Evolutionary conservation across 2,113 vertebrate species (phyloP).

Genomic region (Atrichornis clamosus): DNA sequence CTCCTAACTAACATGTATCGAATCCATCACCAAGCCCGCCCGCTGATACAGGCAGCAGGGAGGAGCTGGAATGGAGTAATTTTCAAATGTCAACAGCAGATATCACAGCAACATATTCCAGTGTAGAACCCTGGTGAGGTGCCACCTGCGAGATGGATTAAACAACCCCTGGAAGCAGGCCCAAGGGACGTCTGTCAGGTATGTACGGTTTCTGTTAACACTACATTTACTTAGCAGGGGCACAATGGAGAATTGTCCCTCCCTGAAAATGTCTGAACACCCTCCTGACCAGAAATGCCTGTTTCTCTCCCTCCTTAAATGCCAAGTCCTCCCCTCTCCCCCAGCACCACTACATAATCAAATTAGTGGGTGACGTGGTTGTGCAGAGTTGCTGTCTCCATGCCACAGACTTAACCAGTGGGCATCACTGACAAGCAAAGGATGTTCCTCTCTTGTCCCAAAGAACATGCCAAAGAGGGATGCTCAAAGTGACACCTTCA

Average conservation of each 20-base stretch:
- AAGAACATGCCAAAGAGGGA: background rate
- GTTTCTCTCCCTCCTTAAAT: background rate
- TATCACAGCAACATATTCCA: background rate
- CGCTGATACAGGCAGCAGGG: rapidly evolving
- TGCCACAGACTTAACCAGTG: rapidly evolving
- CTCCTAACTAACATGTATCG: rapidly evolving
- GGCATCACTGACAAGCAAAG: background rate
- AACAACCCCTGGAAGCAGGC: background rate
- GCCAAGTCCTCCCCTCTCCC: background rate
- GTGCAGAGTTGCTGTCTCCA: background rate
- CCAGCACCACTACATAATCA: rapidly evolving
- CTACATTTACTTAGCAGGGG: background rate
- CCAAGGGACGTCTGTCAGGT: background rate
- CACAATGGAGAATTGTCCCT: background rate
- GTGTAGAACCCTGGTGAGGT: background rate
- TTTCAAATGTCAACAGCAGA: background rate
- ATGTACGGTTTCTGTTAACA: rapidly evolving
- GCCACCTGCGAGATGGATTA: background rate
- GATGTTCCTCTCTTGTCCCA: background rate
- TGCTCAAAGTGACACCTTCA: rapidly evolving
- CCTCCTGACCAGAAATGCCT: background rate
- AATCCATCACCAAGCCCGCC: background rate
- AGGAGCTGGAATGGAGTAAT: background rate
- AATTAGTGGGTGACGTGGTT: background rate
- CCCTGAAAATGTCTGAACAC: background rate